Base-by-base conservation (phyloP, 2,797 vertebrate species). In the Limosa lapponica region DNA sequence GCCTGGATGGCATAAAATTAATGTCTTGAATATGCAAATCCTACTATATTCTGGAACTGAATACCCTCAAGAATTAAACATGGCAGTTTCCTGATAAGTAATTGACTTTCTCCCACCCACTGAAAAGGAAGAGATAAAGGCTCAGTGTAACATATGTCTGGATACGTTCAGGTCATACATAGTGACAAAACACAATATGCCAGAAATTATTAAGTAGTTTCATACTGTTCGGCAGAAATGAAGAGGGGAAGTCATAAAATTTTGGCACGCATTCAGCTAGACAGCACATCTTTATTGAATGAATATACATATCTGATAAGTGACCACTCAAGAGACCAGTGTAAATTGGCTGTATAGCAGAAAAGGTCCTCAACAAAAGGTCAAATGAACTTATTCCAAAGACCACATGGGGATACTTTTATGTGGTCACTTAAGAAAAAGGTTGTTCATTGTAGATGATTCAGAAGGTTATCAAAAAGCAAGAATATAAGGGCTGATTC, bases 141-240 rank as follows among this genome's bases (percentile, higher is more conserved):
- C n/a, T 80, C 25, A 58, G 14, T 72, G 36, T 28, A 88, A 82
- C 59, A 75, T 92, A 94, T 86, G 67, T 73, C 69, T 74, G 74
- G 62, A 91, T 86, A 72, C 27, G 15, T 52, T 90, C 87, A 86
- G 89, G 92, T 93, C 59, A 23, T 57, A 55, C 48, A 27, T 2
- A 78, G 34, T 77, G 90, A 93, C 73, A 93, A 96, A 97, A 96
- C 49, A 91, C 77, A 94, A 61, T 78, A 93, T 59, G 69, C 39
- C 62, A 83, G 78, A 78, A 82, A 95, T 87, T 84, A 70, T 73
- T 80, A 75, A 91, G 67, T 66, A 87, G 20, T 69, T 94, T 84
- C 64, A 55, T 91, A 69, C 32, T 34, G 30, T 89, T 96, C 4
- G 10, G 46, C 43, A 93, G 70, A 89, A 93, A 70, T 48, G 34